These are phyloP conservation scores for Diplosoma virens DNA, from an alignment of 23 tunicate genomes.

Conservation along the genomic window DNA sequence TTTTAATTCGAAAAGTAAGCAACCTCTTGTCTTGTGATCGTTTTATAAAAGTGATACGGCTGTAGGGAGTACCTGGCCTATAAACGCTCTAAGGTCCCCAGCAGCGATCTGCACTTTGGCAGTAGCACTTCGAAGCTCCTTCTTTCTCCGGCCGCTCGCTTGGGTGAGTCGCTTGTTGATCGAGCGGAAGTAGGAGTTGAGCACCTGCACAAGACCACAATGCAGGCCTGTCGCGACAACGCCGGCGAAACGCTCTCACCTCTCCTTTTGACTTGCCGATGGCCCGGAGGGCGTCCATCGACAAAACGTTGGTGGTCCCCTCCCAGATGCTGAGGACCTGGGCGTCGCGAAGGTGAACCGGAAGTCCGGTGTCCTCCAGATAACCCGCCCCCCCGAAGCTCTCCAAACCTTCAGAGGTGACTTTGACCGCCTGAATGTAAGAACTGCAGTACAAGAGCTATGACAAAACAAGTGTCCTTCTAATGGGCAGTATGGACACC, in stretches of 20 bases:
- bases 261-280: slow-evolving; percentile 73
- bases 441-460: too few relatives aligned
- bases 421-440: slow-evolving; percentile 49
- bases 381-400: slow-evolving; percentile 97
- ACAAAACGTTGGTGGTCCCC: slow-evolving; percentile 88
- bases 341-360: slow-evolving; percentile 73
- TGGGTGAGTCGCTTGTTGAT: slow-evolving; percentile 30
- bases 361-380: slow-evolving; percentile 87
- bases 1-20: too few relatives aligned
- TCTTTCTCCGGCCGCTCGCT: slow-evolving; percentile 32
- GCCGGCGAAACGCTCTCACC: too few relatives aligned
- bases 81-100: slow-evolving; percentile 72
- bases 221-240: too few relatives aligned
- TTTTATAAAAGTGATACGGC: too few relatives aligned
- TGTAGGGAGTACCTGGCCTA: slow-evolving; percentile 35
- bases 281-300: slow-evolving; percentile 74
- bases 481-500: too few relatives aligned
- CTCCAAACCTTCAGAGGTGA: slow-evolving; percentile 84
- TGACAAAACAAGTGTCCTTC: too few relatives aligned
- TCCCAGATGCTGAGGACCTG: slow-evolving; percentile 97
- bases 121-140: slow-evolving; percentile 27
- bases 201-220: slow-evolving; percentile 28
- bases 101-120: slow-evolving; percentile 68
- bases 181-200: slow-evolving; percentile 41
- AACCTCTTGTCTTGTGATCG: too few relatives aligned